These are phyloP conservation scores for Electrophaes corylata DNA, from an alignment of 2,888 invertebrate species.

Conservation along the genomic window DNA sequence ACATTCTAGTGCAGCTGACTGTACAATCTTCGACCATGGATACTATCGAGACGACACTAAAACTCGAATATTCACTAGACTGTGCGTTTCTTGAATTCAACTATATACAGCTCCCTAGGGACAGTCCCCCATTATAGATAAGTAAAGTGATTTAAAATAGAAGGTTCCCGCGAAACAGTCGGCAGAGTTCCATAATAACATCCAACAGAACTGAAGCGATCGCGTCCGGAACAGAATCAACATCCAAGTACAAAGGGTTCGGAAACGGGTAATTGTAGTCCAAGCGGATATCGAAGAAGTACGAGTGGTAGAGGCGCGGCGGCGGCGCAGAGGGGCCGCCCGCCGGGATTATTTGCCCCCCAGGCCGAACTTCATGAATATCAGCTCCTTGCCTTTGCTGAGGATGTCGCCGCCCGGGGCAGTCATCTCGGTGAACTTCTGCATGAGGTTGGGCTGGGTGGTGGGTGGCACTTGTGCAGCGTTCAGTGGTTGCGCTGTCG, in stretches of 20 bases:
- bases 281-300: constrained; percentile 46
- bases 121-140: constrained; percentile 57
- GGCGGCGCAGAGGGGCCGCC: constrained; percentile 54
- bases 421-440: constrained; percentile 94
- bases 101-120: constrained; percentile 75
- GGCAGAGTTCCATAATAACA: constrained; percentile 47
- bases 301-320: constrained; percentile 34
- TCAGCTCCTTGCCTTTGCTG: constrained; percentile 96
- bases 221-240: constrained; percentile 27
- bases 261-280: constrained; percentile 14
- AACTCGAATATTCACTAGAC: constrained; percentile 80
- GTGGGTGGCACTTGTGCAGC: constrained; percentile 72
- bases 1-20: no score
- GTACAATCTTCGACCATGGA: constrained; percentile 69
- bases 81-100: constrained; percentile 82
- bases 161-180: constrained; percentile 60
- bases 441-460: constrained; percentile 90
- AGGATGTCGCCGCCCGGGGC: constrained; percentile 95
- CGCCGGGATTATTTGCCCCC: constrained; percentile 88
- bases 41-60: constrained; percentile 76
- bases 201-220: constrained; percentile 35
- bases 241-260: constrained; percentile 27
- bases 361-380: constrained; percentile 97
- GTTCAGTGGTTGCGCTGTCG: constrained; percentile 70
- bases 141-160: constrained; percentile 60